Evolutionary conservation across 2,888 invertebrate genomes (phyloP).

Genomic region (Tipula unca): DNA sequence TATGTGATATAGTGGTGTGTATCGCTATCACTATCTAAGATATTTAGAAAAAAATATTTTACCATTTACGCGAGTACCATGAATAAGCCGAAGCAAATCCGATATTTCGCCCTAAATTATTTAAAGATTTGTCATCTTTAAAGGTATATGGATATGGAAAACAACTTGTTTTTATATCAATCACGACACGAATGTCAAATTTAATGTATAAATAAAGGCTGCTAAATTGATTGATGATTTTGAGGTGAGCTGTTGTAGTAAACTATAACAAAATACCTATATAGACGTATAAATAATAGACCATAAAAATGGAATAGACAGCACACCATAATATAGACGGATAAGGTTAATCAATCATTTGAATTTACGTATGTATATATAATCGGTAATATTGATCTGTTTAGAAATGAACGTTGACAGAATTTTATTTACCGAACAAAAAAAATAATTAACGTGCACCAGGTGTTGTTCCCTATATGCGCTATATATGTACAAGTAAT

Average conservation of each 20-base stretch:
- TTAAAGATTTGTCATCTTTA: neutral
- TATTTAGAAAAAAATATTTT: no score
- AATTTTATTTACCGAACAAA: neutral
- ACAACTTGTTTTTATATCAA: neutral
- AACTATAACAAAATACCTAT: neutral
- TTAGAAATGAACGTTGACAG: neutral
- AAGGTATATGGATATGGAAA: neutral
- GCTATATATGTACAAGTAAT: neutral
- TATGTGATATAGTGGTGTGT: no score
- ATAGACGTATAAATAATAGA: neutral
- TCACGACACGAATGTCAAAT: neutral
- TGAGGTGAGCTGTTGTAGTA: neutral
- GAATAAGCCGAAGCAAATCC: neutral
- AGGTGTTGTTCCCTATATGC: neutral
- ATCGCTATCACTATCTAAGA: no score
- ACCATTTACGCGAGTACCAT: neutral
- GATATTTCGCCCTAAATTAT: neutral
- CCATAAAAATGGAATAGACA: neutral
- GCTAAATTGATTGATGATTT: neutral
- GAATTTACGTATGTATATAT: neutral
- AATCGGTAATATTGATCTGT: neutral
- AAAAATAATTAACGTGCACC: neutral
- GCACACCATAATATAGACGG: neutral
- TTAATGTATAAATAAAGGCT: neutral
- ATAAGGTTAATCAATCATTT: neutral